Base-by-base conservation (phyloP, 2,888 invertebrate species). In the Heliconius ismenius region DNA sequence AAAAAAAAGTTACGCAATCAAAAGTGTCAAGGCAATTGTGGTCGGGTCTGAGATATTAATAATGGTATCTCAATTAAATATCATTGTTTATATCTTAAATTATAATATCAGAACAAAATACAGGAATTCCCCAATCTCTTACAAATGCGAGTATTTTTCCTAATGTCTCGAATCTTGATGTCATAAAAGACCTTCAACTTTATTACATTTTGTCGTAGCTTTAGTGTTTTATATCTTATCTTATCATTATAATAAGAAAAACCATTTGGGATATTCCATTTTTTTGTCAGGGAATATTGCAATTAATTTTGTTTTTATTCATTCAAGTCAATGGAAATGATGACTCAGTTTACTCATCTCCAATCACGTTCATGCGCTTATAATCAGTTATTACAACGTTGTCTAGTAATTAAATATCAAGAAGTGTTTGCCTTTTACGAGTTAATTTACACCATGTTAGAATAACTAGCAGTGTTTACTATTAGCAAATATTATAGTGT, bases 351-450 rank as follows among this genome's bases (percentile, higher is more conserved):
- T 60, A 73, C 73, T 49, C 60, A 73, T 76, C 76, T 49, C 39
- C 15, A 28, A 72, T 65, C 72, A 64, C 21, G 65, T 70, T 70
- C 32, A 13, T n/a, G 13, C 15, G 70, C 13, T 69, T 49, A 1
- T 58, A 54, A 39, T 60, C 32, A n/a, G 28, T 26, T 67, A 73
- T 76, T 60, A 73, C 11, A 60, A 67, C 60, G 28, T 58, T 58
- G 58, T 54, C 64, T 49, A 26, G 43, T 76, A 62, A 68, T 73
- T 76, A 76, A 73, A 68, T 73, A 68, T 73, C 62, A 67, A 73
- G 73, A 73, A 73, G 18, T 49, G 43, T 49, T 49, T 26, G 54
- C 68, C 58, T 76, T 73, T 73, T 67, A 73, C 73, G 67, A 24
- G 60, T 73, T 76, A 73, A 62, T 76, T 73, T 18, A 43, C 62